phyloP scores from a whole-genome alignment of 37 sponge, comb jelly and placozoan species.

The Haliclona indistincta region DNA sequence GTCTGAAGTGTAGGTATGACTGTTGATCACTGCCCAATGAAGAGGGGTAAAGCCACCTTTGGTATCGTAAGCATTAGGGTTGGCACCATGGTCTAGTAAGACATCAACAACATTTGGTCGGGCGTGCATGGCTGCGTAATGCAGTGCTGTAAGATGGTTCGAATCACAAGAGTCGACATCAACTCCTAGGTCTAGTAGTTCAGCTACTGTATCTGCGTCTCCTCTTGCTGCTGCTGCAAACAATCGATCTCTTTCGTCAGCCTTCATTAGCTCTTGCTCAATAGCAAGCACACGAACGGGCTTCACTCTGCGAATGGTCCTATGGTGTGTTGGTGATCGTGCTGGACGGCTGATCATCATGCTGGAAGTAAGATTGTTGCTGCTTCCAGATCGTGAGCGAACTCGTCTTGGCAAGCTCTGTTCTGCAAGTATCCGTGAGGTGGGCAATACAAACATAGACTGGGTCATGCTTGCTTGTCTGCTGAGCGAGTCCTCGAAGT shows the following conservation, averaged over 20 bases:
- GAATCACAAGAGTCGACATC: conserved; percentile 46
- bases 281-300: not conserved
- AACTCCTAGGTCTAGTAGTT: conserved; percentile 25
- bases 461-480: no score
- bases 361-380: not conserved
- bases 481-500: no score
- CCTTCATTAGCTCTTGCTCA: conserved; percentile 23
- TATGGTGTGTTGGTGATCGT: not conserved
- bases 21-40: conserved; percentile 68
- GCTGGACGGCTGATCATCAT: not conserved
- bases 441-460: no score
- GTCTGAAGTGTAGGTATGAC: conserved; percentile 20
- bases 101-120: conserved; percentile 44
- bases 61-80: conserved; percentile 41
- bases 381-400: not conserved
- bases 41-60: conserved; percentile 68
- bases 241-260: conserved; percentile 18
- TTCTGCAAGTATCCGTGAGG: no score
- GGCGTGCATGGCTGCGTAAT: conserved; percentile 69
- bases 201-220: conserved; percentile 34
- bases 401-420: no score
- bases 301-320: not conserved
- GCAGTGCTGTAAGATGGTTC: conserved; percentile 62
- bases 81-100: conserved; percentile 47
- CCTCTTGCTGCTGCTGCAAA: conserved; percentile 47